Base-by-base conservation (phyloP, 2,888 invertebrate species). In the Plagodis pulveraria region DNA sequence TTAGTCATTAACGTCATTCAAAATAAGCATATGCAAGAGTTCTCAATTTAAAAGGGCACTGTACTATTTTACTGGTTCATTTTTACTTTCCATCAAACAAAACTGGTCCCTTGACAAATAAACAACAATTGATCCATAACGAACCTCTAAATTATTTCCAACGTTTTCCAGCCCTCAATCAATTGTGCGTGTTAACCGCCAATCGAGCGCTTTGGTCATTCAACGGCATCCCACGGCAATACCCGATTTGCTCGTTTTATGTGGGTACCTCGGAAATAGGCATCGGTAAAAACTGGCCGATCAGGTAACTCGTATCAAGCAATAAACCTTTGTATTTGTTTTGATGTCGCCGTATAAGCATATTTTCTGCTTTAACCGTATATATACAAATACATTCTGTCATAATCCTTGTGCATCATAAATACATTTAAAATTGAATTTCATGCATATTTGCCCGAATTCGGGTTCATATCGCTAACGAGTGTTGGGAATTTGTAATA, bases 241-340 rank as follows among this genome's bases (percentile, higher is more conserved):
- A 43, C n/a, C 47, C 46, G 46, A 41, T 43, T 52, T 56, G 60
- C 58, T 62, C 35, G 65, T 67, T 66, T 76, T 70, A 74, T 66
- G 66, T 56, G 56, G 50, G 55, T 50, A 57, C 67, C 64, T 51
- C 60, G 61, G 66, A 71, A 67, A 69, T 69, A 62, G 62, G 62
- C 58, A 45, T 41, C 52, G 50, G 36, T 52, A 61, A 65, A 63
- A 65, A 71, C 51, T 49, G 62, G 57, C 65, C 67, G 70, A 74
- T 77, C 72, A 71, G 62, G 67, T 57, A 53, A 45, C 71, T 22
- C 22, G 22, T 22, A 22, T 22, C 22, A 22, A 22, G 22, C 22
- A 66, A 77, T 73, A 71, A 72, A 66, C 67, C 62, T 10, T 12
- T 44, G 34, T 54, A 58, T 69, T 72, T 70, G 66, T 68, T 72